These are phyloP conservation scores for Lasaia peninsularis DNA, from an alignment of 1,140 invertebrate genomes.

Conservation along the genomic window DNA sequence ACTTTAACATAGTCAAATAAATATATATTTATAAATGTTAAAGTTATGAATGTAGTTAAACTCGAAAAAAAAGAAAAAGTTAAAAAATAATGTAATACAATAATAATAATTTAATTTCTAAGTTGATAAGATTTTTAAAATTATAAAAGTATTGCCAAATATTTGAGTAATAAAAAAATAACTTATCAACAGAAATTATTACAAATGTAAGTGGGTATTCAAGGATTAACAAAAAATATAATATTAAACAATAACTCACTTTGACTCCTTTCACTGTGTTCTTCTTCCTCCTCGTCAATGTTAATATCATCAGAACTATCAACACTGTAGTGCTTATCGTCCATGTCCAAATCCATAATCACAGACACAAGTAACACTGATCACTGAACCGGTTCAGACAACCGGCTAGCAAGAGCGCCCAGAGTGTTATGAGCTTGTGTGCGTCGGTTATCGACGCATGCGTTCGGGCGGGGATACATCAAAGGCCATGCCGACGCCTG, in stretches of 20 bases:
- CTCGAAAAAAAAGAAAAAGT: too few relatives aligned
- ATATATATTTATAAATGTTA: too few relatives aligned
- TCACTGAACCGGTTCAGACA: conserved; percentile 70
- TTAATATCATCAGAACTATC: conserved; percentile 71
- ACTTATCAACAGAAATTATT: too few relatives aligned
- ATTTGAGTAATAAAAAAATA: too few relatives aligned
- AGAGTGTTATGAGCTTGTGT: conserved; percentile 64
- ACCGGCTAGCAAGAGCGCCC: conserved; percentile 66
- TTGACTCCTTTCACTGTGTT: conserved; percentile 59
- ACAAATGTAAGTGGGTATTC: background rate
- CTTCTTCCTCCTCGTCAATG: conserved; percentile 66
- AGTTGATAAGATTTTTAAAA: too few relatives aligned
- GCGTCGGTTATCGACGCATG: conserved; percentile 53
- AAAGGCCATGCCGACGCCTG: conserved; percentile 59
- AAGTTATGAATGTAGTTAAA: too few relatives aligned
- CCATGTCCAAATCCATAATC: conserved; percentile 67
- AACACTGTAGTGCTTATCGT: conserved; percentile 70
- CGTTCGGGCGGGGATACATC: conserved; percentile 47
- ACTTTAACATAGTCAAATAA: too few relatives aligned
- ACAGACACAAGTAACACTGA: conserved; percentile 45
- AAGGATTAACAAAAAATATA: background rate
- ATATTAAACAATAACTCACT: conserved; percentile 41
- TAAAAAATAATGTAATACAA: too few relatives aligned
- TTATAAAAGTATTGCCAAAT: too few relatives aligned
- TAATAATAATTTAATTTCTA: too few relatives aligned